Conservation (phyloP, 2,888 invertebrate species). For the Agonopterix heracliana region DNA sequence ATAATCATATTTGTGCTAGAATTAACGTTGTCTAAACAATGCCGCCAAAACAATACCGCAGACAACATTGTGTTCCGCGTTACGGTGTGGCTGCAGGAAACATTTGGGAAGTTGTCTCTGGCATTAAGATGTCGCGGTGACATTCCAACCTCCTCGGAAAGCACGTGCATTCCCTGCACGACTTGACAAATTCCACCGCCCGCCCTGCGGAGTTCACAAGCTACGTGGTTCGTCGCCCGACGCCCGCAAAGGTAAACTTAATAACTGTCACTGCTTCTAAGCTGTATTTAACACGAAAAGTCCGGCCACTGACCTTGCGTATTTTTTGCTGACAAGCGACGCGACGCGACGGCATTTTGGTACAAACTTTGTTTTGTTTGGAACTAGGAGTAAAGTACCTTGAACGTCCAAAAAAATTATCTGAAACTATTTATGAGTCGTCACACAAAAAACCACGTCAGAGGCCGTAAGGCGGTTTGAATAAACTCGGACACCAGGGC, state of each 20-base stretch:
- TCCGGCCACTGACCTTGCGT: neutral
- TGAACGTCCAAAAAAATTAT: no score
- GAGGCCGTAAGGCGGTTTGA: no score
- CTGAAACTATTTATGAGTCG: no score
- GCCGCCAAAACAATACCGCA: slow-evolving; percentile 2
- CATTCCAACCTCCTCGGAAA: slow-evolving; percentile 46
- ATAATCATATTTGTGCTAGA: no score
- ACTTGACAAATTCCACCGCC: slow-evolving; percentile 39
- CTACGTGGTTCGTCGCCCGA: slow-evolving; percentile 6
- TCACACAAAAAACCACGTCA: no score
- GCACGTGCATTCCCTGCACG: slow-evolving; percentile 49
- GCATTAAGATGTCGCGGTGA: slow-evolving; percentile 64
- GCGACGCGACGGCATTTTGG: neutral
- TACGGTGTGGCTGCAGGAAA: slow-evolving; percentile 29
- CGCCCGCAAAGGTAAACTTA: slow-evolving; percentile 46
- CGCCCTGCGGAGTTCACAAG: slow-evolving; percentile 9
- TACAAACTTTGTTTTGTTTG: no score
- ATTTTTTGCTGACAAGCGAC: neutral
- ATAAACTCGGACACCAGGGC: no score
- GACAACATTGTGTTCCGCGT: slow-evolving; percentile 7
- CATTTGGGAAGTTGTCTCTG: slow-evolving; percentile 42
- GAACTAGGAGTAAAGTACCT: no score
- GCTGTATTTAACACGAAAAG: slow-evolving; percentile 9
- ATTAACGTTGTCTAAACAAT: neutral
- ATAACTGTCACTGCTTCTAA: slow-evolving; percentile 38